phyloP scores from a whole-genome alignment of 2,797 vertebrate species.

The Protosalanx chinensis region DNA sequence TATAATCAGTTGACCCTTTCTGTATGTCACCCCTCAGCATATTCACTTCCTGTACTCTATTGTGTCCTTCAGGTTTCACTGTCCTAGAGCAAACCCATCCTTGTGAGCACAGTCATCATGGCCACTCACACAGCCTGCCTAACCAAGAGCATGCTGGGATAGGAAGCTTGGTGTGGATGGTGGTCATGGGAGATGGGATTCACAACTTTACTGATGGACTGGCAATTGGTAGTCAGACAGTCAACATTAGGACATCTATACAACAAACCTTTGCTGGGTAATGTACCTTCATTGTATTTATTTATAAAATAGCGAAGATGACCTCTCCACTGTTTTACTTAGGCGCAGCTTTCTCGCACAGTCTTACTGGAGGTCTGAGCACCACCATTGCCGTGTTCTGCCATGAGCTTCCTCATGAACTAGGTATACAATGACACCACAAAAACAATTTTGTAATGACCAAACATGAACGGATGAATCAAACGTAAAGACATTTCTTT shows the following conservation, averaged over 20 bases:
- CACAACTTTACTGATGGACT: slow-evolving; percentile 82
- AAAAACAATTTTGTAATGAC: not conserved
- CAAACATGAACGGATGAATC: no score
- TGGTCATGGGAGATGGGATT: slow-evolving; percentile 78
- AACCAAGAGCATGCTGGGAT: slow-evolving; percentile 25
- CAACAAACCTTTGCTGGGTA: not conserved
- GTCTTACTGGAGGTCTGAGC: slow-evolving; percentile 76
- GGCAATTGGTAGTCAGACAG: slow-evolving; percentile 71
- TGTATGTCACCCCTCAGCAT: not conserved
- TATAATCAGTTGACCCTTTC: not conserved
- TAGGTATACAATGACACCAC: slow-evolving; percentile 59
- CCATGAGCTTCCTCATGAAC: slow-evolving; percentile 80
- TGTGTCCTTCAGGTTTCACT: not conserved
- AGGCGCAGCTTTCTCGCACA: slow-evolving; percentile 78
- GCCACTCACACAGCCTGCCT: slow-evolving; percentile 56
- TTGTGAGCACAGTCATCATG: slow-evolving; percentile 49
- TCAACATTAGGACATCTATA: not conserved
- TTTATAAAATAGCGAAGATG: no score
- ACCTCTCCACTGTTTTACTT: not conserved
- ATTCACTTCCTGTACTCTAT: not conserved
- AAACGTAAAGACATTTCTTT: not conserved
- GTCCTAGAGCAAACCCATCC: slow-evolving; percentile 35
- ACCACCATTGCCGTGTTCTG: slow-evolving; percentile 81
- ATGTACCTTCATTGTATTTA: not conserved
- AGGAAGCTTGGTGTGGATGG: slow-evolving; percentile 76